Conservation (phyloP, 2,888 invertebrate species). For the Nomada fabriciana region DNA sequence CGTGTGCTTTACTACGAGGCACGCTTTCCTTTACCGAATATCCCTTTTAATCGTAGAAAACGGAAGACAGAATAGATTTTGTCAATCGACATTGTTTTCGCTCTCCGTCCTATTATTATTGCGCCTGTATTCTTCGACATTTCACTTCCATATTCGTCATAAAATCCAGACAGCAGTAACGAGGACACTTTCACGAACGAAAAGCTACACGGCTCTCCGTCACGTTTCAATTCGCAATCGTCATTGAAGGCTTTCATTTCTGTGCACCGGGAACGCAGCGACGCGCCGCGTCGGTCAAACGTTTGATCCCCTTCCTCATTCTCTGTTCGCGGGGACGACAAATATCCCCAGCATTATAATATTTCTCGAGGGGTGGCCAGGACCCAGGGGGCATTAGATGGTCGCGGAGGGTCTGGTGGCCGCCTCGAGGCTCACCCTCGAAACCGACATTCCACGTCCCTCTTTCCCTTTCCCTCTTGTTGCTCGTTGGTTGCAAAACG, state of each 20-base stretch:
- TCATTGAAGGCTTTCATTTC: constrained; percentile 17
- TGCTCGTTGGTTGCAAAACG: constrained; percentile 35
- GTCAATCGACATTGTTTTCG: background rate
- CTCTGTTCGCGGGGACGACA: constrained; percentile 53
- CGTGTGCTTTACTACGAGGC: background rate
- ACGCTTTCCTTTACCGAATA: background rate
- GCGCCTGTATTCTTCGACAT: too few relatives aligned
- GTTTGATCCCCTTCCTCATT: constrained; percentile 48
- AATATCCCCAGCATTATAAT: constrained; percentile 70
- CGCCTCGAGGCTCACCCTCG: constrained; percentile 63
- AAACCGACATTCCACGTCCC: constrained; percentile 45
- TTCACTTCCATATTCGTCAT: background rate
- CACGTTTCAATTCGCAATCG: constrained; percentile 14
- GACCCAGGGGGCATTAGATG: constrained; percentile 39
- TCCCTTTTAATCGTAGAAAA: too few relatives aligned
- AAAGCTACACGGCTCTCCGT: background rate
- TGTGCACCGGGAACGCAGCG: background rate
- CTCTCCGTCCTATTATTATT: background rate
- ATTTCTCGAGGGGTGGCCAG: constrained; percentile 60
- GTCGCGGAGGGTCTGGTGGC: constrained; percentile 42
- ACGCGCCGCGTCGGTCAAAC: background rate
- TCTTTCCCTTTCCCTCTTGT: constrained; percentile 13
- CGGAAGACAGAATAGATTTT: background rate
- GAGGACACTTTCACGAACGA: background rate
- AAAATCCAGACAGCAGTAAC: background rate